A percentile compares a stretch with the other conserved stretches of the same genome.
These are phyloP conservation scores for Tangara arthus DNA, from an alignment of 2,797 vertebrate genomes.

Conservation along the genomic window DNA sequence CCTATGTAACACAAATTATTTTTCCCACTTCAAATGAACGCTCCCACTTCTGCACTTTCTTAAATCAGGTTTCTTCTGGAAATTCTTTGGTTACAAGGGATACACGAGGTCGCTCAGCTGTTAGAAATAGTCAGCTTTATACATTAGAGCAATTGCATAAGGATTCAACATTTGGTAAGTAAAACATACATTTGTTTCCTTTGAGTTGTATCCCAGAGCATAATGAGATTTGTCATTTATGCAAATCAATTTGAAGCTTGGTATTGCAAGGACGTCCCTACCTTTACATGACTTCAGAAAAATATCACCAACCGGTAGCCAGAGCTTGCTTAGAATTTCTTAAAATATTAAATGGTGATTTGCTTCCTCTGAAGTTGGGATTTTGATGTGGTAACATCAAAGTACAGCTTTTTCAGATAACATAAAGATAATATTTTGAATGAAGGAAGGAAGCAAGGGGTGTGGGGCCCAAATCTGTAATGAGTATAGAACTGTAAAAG, in stretches of 20 bases:
- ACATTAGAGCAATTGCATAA: conserved; percentile 71
- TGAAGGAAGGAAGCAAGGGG: neutral
- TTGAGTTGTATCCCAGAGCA: neutral
- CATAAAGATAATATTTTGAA: neutral
- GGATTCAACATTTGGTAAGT: conserved; percentile 80
- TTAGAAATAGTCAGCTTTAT: conserved; percentile 75
- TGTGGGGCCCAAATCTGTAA: neutral
- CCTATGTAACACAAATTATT: neutral
- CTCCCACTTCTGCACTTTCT: neutral
- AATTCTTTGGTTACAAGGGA: conserved; percentile 65
- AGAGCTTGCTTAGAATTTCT: neutral
- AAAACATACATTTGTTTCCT: neutral
- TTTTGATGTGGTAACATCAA: neutral
- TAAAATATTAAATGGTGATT: neutral
- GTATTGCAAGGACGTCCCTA: neutral
- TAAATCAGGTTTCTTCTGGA: conserved; percentile 62
- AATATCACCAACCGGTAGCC: neutral
- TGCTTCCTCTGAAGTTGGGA: neutral
- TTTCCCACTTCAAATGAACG: neutral
- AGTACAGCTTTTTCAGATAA: neutral
- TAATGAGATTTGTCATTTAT: neutral
- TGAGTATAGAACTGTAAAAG: fast-evolving
- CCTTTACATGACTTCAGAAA: neutral
- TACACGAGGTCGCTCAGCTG: conserved; percentile 72
- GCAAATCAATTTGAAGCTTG: neutral